Evolutionary conservation across 2,113 vertebrate genomes (phyloP).

Genomic region (Campylorhamphus procurvoides): DNA sequence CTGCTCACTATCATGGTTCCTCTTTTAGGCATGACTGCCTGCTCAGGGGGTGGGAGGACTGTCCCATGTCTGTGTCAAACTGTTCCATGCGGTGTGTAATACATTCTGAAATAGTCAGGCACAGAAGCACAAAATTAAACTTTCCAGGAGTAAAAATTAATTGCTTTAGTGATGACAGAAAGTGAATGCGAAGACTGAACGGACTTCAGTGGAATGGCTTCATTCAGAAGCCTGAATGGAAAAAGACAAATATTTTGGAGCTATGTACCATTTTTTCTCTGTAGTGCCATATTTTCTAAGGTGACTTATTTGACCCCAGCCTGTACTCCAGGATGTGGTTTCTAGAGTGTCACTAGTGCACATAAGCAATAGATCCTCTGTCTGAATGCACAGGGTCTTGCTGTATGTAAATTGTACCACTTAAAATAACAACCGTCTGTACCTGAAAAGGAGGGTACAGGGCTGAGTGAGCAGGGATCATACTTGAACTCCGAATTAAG

Average conservation of each 20-base stretch:
- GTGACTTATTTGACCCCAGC: background rate
- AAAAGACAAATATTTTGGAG: background rate
- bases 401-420: background rate
- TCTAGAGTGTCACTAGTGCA: background rate
- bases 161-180: background rate
- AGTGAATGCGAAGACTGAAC: background rate
- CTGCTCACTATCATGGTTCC: background rate
- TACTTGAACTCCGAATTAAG: background rate
- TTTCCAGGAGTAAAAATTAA: background rate
- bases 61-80: background rate
- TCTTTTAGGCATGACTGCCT: background rate
- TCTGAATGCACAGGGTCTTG: background rate
- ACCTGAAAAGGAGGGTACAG: background rate
- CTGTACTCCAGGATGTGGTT: background rate
- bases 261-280: rapidly evolving
- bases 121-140: background rate
- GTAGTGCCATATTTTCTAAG: background rate
- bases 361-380: background rate
- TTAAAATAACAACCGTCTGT: background rate
- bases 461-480: background rate
- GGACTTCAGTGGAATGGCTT: background rate
- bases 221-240: background rate
- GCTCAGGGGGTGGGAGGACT: background rate
- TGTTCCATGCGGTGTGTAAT: background rate
- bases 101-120: background rate